Percentiles rank a stretch among this genome's conserved stretches.
Conservation (phyloP, 1,140 invertebrate species). For the Apis mellifera region DNA sequence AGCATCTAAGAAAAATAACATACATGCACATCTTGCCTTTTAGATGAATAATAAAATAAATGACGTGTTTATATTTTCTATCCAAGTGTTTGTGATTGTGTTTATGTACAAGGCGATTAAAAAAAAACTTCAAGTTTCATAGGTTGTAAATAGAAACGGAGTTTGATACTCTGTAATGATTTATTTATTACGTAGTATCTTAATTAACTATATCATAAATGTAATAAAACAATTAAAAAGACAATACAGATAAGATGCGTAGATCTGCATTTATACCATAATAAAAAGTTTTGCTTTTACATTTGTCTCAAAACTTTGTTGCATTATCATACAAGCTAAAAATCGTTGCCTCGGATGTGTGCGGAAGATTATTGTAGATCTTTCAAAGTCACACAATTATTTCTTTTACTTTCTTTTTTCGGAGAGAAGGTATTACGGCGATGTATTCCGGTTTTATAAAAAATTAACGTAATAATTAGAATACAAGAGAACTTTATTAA, state of each 20-base stretch:
- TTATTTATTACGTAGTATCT: conserved; percentile 55
- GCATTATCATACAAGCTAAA: conserved; percentile 36
- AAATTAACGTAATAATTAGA: conserved; percentile 31
- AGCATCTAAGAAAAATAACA: not conserved
- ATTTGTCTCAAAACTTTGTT: conserved; percentile 16
- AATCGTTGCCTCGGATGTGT: conserved; percentile 18
- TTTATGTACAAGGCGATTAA: not conserved
- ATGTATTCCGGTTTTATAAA: conserved; percentile 10
- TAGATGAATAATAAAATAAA: not conserved
- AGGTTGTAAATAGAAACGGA: conserved; percentile 62
- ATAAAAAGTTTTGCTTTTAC: conserved; percentile 1
- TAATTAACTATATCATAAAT: conserved; percentile 50
- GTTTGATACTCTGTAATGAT: conserved; percentile 46
- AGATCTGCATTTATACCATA: conserved; percentile 32
- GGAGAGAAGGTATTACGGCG: not conserved
- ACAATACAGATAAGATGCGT: conserved; percentile 41
- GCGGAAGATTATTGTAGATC: conserved; percentile 15
- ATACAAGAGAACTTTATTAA: conserved; percentile 63
- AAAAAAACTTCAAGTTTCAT: not conserved
- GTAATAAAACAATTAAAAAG: conserved; percentile 55
- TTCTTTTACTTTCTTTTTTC: not conserved
- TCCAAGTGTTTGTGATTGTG: not conserved
- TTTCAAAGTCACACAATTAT: not conserved
- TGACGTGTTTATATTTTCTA: not conserved
- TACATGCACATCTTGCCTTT: not conserved